Percentiles rank a stretch among this genome's conserved stretches.
Conservation (phyloP, 2,888 invertebrate genomes). For the Allophyes oxyacanthae region DNA sequence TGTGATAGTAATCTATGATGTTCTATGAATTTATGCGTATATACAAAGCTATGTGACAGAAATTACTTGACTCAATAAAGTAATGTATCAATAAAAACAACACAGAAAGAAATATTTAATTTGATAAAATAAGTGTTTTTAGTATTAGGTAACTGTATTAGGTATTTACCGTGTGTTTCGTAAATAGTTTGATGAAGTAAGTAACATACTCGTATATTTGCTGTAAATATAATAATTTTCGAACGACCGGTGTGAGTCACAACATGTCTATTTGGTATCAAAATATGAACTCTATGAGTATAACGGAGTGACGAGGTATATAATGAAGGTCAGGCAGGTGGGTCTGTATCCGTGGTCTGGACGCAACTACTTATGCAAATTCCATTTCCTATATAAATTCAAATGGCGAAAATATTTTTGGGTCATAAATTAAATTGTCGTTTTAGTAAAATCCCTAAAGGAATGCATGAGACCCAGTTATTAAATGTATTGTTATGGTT, state of each 20-base stretch:
- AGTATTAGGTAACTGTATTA: too few species aligned
- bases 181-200: too few species aligned
- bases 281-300: slow-evolving; percentile 16
- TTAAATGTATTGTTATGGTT: slow-evolving; percentile 4
- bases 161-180: too few species aligned
- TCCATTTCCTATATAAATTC: slow-evolving; percentile 16
- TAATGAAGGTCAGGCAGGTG: slow-evolving; percentile 26
- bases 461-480: slow-evolving; percentile 2
- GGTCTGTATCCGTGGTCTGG: slow-evolving; percentile 6
- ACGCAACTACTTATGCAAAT: slow-evolving; percentile 35
- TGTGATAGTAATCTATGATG: slow-evolving; percentile 23
- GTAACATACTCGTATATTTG: too few species aligned
- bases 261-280: slow-evolving; percentile 8
- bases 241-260: slow-evolving; percentile 25
- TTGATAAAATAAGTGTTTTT: too few species aligned
- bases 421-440: slow-evolving; percentile 9
- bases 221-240: too few species aligned
- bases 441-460: neutral
- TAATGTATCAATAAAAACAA: too few species aligned
- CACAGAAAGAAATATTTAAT: too few species aligned
- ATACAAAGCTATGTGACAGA: neutral
- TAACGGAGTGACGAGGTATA: slow-evolving; percentile 31
- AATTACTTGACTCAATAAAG: neutral
- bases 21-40: slow-evolving; percentile 1
- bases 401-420: slow-evolving; percentile 2